Conservation (phyloP, 2,797 vertebrate genomes). For the Xyrichtys novacula region DNA sequence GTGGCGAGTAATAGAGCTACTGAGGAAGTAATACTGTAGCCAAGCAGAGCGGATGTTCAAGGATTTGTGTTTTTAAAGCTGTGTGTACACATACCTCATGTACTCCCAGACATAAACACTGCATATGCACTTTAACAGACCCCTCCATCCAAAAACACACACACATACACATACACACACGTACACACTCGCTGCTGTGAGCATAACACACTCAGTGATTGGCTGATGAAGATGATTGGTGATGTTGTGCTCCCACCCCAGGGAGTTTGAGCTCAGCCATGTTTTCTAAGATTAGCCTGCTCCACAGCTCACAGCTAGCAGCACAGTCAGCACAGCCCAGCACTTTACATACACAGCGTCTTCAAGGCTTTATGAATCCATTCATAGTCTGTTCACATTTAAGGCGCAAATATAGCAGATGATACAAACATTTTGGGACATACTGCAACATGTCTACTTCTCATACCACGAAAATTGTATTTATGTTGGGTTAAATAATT, state of each 20-base stretch:
- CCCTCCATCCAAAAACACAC: conserved; percentile 31
- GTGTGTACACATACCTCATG: conserved; percentile 52
- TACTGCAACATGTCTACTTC: background rate
- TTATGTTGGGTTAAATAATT: rapidly evolving
- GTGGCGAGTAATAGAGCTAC: conserved; percentile 31
- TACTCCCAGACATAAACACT: conserved; percentile 50
- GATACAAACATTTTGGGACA: background rate
- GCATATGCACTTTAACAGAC: conserved; percentile 29
- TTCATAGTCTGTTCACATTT: conserved; percentile 32
- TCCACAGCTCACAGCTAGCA: conserved; percentile 48
- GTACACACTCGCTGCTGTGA: background rate
- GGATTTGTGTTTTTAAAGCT: conserved; percentile 55
- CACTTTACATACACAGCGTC: conserved; percentile 18
- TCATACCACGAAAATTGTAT: no score
- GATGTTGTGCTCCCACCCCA: conserved; percentile 61
- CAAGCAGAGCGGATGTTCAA: conserved; percentile 39
- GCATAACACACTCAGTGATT: conserved; percentile 45
- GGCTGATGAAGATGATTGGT: conserved; percentile 69
- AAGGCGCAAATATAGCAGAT: conserved; percentile 44
- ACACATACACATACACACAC: conserved; percentile 11
- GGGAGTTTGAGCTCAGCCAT: conserved; percentile 60
- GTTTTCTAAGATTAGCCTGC: conserved; percentile 78
- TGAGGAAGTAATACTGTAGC: conserved; percentile 34
- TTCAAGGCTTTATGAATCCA: conserved; percentile 4
- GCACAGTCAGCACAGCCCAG: conserved; percentile 47